A percentile compares a stretch with the other conserved stretches of the same genome.
These are phyloP conservation scores for Dryocosmus kuriphilus DNA, from an alignment of 2,888 invertebrate species.

Conservation along the genomic window DNA sequence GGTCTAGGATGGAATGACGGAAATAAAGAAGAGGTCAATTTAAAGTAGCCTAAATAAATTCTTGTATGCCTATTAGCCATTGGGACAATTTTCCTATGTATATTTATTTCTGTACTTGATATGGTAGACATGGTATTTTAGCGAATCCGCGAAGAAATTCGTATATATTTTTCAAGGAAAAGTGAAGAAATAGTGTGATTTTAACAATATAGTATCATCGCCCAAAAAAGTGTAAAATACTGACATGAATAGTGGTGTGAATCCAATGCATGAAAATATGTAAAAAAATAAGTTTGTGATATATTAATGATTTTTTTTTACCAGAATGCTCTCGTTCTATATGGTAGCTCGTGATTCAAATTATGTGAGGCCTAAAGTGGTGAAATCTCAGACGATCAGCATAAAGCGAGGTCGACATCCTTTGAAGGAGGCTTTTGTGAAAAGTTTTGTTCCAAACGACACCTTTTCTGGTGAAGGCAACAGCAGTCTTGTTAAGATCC, in stretches of 20 bases:
- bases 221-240: no score
- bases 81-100: no score
- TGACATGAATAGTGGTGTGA: no score
- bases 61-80: background rate
- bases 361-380: slow-evolving; percentile 84
- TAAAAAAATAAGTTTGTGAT: background rate
- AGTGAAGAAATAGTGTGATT: no score
- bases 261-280: background rate
- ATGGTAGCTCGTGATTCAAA: slow-evolving; percentile 83
- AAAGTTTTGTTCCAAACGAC: slow-evolving; percentile 87
- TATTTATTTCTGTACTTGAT: no score
- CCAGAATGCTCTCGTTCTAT: slow-evolving; percentile 84
- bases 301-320: slow-evolving; percentile 48
- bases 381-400: slow-evolving; percentile 80
- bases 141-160: no score
- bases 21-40: background rate
- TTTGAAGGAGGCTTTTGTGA: slow-evolving; percentile 83
- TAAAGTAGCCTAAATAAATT: background rate
- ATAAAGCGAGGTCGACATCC: slow-evolving; percentile 88
- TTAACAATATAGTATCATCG: no score
- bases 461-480: slow-evolving; percentile 80
- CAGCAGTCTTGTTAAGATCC: slow-evolving; percentile 84
- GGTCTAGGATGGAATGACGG: no score
- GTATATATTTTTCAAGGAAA: no score
- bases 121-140: no score